A percentile compares a stretch with the other conserved stretches of the same genome.
phyloP scores from a whole-genome alignment of 2,797 vertebrate species.

The Momotus momota region DNA sequence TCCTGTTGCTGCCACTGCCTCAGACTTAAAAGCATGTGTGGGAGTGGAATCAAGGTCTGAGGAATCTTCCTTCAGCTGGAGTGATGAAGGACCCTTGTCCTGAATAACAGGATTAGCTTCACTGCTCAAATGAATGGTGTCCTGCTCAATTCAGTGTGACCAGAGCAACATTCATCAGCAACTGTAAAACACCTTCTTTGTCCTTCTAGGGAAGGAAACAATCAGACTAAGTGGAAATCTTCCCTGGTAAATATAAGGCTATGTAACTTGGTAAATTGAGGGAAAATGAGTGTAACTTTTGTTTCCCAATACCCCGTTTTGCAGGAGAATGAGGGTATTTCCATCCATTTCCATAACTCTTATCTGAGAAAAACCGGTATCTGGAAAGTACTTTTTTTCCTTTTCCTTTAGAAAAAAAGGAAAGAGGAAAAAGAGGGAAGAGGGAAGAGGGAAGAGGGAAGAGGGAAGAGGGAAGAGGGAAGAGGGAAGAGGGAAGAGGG shows the following conservation, averaged over 20 bases:
- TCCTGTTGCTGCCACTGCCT: not conserved
- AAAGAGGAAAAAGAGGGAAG: too few species aligned
- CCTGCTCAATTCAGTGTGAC: conserved; percentile 31
- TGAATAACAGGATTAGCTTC: conserved; percentile 51
- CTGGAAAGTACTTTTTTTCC: not conserved
- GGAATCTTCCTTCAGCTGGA: not conserved
- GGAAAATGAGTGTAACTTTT: not conserved
- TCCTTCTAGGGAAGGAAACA: conserved; percentile 11
- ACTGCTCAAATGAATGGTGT: conserved; percentile 26
- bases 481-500: too few species aligned
- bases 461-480: too few species aligned
- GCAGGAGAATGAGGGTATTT: not conserved
- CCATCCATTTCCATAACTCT: not conserved
- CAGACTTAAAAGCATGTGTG: not conserved
- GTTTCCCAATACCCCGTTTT: not conserved
- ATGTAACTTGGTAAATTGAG: not conserved
- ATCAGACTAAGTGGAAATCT: not conserved
- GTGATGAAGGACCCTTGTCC: conserved; percentile 23
- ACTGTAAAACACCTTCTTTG: conserved; percentile 55
- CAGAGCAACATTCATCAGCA: conserved; percentile 50
- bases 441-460: too few species aligned
- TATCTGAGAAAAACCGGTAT: not conserved
- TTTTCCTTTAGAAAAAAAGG: not conserved
- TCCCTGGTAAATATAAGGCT: conserved; percentile 1
- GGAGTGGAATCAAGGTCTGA: conserved; percentile 12